Conservation (phyloP, 2,797 vertebrate species). For the Microtus obscurus region DNA sequence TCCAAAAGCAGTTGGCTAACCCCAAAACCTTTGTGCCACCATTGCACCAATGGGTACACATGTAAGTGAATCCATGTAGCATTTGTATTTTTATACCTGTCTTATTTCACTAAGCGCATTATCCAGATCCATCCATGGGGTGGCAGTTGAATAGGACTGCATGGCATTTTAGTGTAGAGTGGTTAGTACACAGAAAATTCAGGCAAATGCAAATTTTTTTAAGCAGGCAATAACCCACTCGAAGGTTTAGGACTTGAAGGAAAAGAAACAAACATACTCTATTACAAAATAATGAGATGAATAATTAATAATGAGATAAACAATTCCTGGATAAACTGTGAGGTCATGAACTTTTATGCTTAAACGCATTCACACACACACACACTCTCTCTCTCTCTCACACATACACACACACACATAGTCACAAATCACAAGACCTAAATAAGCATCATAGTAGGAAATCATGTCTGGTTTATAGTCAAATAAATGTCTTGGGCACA, state of each 20-base stretch:
- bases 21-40: not conserved
- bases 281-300: not conserved
- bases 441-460: not conserved
- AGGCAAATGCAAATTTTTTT: not conserved
- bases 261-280: not conserved
- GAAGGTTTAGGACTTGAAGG: not conserved
- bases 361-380: not conserved
- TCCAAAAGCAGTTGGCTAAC: not conserved
- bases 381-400: too few relatives aligned
- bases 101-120: too few relatives aligned
- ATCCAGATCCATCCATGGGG: too few relatives aligned
- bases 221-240: not conserved
- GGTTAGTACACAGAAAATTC: not conserved
- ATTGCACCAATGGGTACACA: not conserved
- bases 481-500: accelerated
- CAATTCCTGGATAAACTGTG: not conserved
- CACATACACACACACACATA: too few relatives aligned
- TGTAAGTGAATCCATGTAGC: too few relatives aligned
- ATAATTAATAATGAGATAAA: not conserved
- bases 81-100: too few relatives aligned
- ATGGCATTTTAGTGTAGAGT: too few relatives aligned
- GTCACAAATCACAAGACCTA: not conserved
- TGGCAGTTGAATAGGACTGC: too few relatives aligned
- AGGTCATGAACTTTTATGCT: not conserved
- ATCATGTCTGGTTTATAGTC: not conserved